Base-by-base conservation (phyloP, 2,888 invertebrate species). In the Halictus ligatus region DNA sequence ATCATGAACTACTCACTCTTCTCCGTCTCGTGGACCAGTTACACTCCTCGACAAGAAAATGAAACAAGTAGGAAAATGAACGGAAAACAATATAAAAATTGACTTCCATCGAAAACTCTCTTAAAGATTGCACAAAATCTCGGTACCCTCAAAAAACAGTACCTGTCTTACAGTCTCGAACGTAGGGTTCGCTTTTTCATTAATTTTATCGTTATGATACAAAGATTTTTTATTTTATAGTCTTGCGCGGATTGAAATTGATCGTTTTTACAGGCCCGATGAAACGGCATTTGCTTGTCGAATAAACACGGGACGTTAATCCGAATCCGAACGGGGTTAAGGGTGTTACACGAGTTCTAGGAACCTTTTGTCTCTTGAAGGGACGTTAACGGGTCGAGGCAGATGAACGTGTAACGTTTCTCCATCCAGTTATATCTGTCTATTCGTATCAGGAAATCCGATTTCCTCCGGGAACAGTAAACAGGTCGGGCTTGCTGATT, bases 401-500 rank as follows among this genome's bases (percentile, higher is more conserved):
- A 58, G 29, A 69, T 76, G 80, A 85, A 83, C 75, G 82, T 67
- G 84, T 81, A 84, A 81, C 84, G 67, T 76, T 78, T 69, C 85
- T 76, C 75, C 74, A 82, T 80, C 79, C 73, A 67, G 71, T 85
- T 86, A 82, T 80, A 81, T 80, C 76, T 80, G 83, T 88, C 86
- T 77, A 81, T 83, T 83, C 87, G 77, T 75, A 76, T 81, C 80
- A 87, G 90, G 85, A 89, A 92, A 92, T 91, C 89, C 88, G 92
- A 91, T 92, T 92, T 92, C 89, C 91, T 91, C 82, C 80, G 90
- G 89, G 87, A 88, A 87, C 88, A 85, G 87, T 86, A 89, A 91
- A 87, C 86, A 83, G 87, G 78, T 86, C 80, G 80, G 83, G 60
- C 83, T 40, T 35, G 29, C 80, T 86, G 87, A 87, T 86, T 86